Conservation (phyloP, 2,113 vertebrate species). For the Chaetorhynchus papuensis region DNA sequence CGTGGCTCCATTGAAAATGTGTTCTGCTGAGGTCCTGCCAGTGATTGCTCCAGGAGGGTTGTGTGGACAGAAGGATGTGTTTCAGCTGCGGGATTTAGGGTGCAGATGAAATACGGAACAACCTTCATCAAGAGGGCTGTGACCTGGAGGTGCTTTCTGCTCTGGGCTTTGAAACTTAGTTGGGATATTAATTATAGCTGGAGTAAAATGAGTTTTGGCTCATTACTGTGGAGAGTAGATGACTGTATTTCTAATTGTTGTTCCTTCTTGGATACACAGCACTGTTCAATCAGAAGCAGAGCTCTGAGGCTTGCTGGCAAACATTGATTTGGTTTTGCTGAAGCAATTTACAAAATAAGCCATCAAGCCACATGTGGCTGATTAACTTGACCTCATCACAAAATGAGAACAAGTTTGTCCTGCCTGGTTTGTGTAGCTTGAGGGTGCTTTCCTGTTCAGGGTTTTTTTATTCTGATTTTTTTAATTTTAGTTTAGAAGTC, state of each 20-base stretch:
- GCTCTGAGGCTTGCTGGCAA: slow-evolving; percentile 45
- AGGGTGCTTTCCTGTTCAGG: background rate
- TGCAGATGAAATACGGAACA: background rate
- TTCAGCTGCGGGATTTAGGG: background rate
- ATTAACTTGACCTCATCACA: slow-evolving; percentile 58
- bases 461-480: background rate
- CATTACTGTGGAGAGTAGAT: background rate
- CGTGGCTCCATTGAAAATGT: background rate
- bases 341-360: slow-evolving; percentile 55
- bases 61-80: background rate
- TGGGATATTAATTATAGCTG: slow-evolving; percentile 25
- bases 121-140: background rate
- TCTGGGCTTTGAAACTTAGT: slow-evolving; percentile 19
- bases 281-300: slow-evolving; percentile 35
- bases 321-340: slow-evolving; percentile 43
- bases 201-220: slow-evolving; percentile 9
- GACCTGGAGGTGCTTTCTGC: slow-evolving; percentile 10
- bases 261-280: slow-evolving; percentile 8
- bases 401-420: slow-evolving; percentile 43
- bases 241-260: slow-evolving; percentile 16
- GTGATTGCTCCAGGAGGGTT: background rate
- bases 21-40: background rate
- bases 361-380: slow-evolving; percentile 58
- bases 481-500: background rate
- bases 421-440: slow-evolving; percentile 2